Evolutionary conservation across 2,113 vertebrate species (phyloP).

Genomic region (Aldabrachelys gigantea): DNA sequence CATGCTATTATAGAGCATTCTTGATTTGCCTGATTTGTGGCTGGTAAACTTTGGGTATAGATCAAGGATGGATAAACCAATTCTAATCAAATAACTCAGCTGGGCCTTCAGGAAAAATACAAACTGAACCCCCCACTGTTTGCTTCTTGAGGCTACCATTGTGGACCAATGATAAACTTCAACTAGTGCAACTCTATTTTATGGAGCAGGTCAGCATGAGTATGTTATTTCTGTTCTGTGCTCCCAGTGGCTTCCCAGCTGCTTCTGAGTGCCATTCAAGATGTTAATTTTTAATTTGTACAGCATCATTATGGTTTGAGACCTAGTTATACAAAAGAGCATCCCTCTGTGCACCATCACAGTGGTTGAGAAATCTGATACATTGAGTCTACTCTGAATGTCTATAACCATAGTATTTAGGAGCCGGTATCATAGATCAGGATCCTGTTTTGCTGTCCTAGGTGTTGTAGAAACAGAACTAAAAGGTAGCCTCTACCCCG

Average conservation of each 20-base stretch:
- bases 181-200: neutral
- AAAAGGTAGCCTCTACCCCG: neutral
- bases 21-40: neutral
- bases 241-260: neutral
- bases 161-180: neutral
- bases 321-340: neutral
- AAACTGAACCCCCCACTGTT: rapidly evolving
- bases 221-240: neutral
- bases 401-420: neutral
- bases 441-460: neutral
- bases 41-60: neutral
- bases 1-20: neutral
- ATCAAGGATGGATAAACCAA: neutral
- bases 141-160: neutral
- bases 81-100: conserved; percentile 3
- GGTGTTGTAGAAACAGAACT: neutral
- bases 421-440: neutral
- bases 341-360: neutral
- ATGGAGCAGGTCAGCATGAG: rapidly evolving
- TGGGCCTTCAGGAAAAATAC: neutral
- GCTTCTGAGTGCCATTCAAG: neutral
- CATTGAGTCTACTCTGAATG: neutral
- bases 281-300: neutral
- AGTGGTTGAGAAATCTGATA: neutral
- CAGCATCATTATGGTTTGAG: neutral